Evolutionary conservation across 2,113 vertebrate species (phyloP), one percentile per base, ranked within the genome.

Genomic region (Dasyornis broadbenti): DNA sequence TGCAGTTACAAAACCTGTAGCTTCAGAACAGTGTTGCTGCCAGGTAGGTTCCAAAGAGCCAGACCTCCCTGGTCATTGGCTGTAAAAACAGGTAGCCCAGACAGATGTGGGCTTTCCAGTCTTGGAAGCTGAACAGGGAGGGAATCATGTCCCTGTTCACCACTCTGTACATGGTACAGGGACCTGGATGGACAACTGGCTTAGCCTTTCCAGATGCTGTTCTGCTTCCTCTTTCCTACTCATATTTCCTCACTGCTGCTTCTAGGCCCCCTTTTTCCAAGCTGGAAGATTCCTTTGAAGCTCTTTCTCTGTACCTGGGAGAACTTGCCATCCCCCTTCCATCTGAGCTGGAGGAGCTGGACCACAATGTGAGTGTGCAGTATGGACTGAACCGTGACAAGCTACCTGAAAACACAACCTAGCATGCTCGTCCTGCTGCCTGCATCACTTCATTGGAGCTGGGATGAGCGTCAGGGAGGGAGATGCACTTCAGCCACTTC

Each of bases 251-350:
- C 47, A 44, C 70, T 91, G 52, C 37, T 94, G 86, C 78, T 89
- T 82, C 45, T 77, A 99, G 99, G 95, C 99, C 99, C 7, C 95
- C 99, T 44, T 99, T 99, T 96, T 98, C 99, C 81, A 99, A 99
- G 97, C 97, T 99, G 97, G 99, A 99, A 96, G 99, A 99, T 96
- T 99, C 98, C 89, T 99, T 99, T 45, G 98, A 98, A 93, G 99
- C 99, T 4, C 97, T 99, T 47, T 98, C 98, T 65, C 97, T 99
- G 30, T 99, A 99, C 97, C 98, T 99, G 97, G 98, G 98, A 68
- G 99, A 99, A 88, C 97, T 99, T 94, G 98, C 98, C 73, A 99
- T 99, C 96, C 99, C 98, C 2, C 98, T 99, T 49, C 99, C 99
- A 1, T 98, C 98, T 2, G 99, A 99, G 96, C 97, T 99, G 96